Conservation (phyloP, 2,113 vertebrate species). For the Halichoerus grypus region DNA sequence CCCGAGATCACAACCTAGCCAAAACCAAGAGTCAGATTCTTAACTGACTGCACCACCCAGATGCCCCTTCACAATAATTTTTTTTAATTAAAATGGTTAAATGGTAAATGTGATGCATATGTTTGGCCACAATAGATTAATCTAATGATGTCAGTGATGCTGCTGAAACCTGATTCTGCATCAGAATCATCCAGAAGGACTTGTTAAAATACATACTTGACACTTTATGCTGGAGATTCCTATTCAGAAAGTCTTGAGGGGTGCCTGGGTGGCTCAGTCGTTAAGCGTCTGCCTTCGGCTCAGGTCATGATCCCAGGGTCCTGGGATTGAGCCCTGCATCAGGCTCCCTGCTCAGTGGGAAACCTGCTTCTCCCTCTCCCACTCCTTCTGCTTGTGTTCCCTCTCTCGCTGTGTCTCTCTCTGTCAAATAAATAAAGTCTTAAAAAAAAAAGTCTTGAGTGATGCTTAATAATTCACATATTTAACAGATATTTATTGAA, state of each 20-base stretch:
- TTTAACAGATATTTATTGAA: conserved; percentile 36
- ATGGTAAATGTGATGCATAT: neutral
- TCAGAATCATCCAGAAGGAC: neutral
- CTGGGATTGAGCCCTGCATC: no score
- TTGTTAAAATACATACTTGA: neutral
- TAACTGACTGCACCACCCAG: neutral
- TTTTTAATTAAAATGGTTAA: neutral
- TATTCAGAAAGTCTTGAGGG: neutral
- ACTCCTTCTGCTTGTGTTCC: no score
- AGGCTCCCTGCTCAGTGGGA: no score
- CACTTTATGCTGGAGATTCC: neutral
- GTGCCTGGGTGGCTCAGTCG: no score
- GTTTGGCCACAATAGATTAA: neutral
- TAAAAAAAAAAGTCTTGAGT: neutral
- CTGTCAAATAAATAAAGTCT: no score
- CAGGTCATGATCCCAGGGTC: no score
- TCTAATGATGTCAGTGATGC: neutral
- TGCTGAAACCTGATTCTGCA: neutral
- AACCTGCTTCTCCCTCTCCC: no score
- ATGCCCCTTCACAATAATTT: neutral
- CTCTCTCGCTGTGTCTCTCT: no score
- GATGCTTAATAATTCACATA: conserved; percentile 13
- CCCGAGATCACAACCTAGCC: neutral
- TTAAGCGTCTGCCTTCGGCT: no score
- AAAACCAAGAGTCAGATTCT: neutral